phyloP scores from a whole-genome alignment of 1,140 invertebrate species.

The Meloidogyne chitwoodi region DNA sequence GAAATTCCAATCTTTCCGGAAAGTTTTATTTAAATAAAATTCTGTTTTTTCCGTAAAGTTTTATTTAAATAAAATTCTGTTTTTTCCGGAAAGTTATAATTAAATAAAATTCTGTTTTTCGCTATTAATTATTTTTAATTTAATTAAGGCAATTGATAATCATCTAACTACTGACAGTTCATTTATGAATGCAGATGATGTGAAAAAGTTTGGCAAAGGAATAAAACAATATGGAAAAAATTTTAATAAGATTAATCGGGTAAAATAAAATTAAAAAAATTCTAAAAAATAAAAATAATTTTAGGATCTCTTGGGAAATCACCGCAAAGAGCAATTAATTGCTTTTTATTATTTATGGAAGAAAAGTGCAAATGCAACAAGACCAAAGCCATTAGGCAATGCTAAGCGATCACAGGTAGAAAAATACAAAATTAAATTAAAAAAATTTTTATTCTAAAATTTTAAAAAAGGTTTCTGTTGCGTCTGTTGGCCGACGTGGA shows the following conservation, averaged over 20 bases:
- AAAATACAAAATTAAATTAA: constrained; percentile 3
- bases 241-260: constrained; percentile 92
- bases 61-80: too few species aligned
- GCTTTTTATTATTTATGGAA: constrained; percentile 99
- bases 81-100: too few species aligned
- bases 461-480: constrained; percentile 19
- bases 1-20: too few species aligned
- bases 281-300: neutral
- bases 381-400: constrained; percentile 54
- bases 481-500: neutral
- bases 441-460: constrained; percentile 17
- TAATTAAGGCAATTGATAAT: constrained; percentile 21
- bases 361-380: constrained; percentile 93
- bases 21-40: too few species aligned
- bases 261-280: constrained; percentile 64
- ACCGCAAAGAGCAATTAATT: constrained; percentile 76
- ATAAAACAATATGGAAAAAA: constrained; percentile 96
- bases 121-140: neutral
- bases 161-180: constrained; percentile 38
- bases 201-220: constrained; percentile 94
- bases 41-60: too few species aligned
- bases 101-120: neutral
- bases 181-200: constrained; percentile 52
- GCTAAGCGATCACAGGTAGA: constrained; percentile 28
- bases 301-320: constrained; percentile 9